phyloP scores from a whole-genome alignment of 1,140 invertebrate genomes.

The Metopolophium dirhodum region DNA sequence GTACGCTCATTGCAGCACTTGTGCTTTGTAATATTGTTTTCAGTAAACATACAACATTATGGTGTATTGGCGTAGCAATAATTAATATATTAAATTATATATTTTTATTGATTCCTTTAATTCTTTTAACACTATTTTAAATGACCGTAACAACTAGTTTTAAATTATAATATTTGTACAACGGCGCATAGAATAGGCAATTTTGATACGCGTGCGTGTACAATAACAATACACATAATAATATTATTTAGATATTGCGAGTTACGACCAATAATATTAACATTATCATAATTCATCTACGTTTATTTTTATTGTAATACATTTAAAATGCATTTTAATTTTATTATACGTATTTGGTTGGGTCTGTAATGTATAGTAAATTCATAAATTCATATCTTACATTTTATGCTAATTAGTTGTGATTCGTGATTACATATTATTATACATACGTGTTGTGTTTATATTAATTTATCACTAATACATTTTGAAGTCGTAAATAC shows the following conservation, averaged over 20 bases:
- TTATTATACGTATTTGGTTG: background rate
- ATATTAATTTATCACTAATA: background rate
- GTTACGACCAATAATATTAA: background rate
- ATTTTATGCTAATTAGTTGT: background rate
- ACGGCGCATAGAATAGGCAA: constrained; percentile 1
- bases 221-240: background rate
- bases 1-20: background rate
- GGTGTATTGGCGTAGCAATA: background rate
- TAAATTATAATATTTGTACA: background rate
- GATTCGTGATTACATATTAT: background rate
- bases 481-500: background rate
- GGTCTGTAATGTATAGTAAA: background rate
- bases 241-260: background rate
- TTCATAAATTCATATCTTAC: background rate
- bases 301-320: background rate
- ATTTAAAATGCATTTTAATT: background rate
- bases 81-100: background rate
- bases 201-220: background rate
- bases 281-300: background rate
- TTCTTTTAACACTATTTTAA: background rate
- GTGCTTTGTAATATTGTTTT: background rate
- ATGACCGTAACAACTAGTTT: background rate
- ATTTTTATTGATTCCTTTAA: background rate
- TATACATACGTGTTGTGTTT: background rate
- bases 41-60: background rate